Conservation (phyloP, 2,888 invertebrate species). For the Orthosia cruda region DNA sequence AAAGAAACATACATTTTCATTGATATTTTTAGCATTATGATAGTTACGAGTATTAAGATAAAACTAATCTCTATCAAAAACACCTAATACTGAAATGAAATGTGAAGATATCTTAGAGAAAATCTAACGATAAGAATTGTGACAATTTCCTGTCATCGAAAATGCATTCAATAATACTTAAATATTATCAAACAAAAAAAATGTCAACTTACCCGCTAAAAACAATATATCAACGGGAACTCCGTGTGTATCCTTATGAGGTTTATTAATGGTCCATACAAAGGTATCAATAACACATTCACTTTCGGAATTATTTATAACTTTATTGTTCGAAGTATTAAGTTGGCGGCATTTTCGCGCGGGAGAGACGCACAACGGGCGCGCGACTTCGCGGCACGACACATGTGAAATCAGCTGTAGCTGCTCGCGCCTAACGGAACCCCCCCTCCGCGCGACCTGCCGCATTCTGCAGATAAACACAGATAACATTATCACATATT, state of each 20-base stretch:
- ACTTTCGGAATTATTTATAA: conserved; percentile 74
- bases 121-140: conserved; percentile 8
- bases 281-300: conserved; percentile 76
- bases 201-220: conserved; percentile 76
- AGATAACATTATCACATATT: conserved; percentile 84
- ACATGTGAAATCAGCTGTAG: conserved; percentile 91
- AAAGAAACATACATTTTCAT: not conserved
- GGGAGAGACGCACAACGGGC: conserved; percentile 75
- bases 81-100: not conserved
- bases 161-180: not conserved
- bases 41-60: conserved; percentile 24
- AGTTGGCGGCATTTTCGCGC: conserved; percentile 83
- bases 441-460: conserved; percentile 71
- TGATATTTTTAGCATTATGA: not conserved
- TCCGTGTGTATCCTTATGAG: conserved; percentile 62
- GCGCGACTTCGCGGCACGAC: conserved; percentile 78
- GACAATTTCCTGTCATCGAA: not conserved
- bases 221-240: conserved; percentile 63
- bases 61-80: conserved; percentile 1
- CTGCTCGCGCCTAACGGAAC: conserved; percentile 69
- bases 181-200: conserved; percentile 15
- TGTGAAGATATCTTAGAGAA: not conserved
- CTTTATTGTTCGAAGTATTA: conserved; percentile 68
- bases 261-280: conserved; percentile 64
- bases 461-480: conserved; percentile 79